Evolutionary conservation across 2,113 vertebrate genomes (phyloP).

Genomic region (Vulpes lagopus): DNA sequence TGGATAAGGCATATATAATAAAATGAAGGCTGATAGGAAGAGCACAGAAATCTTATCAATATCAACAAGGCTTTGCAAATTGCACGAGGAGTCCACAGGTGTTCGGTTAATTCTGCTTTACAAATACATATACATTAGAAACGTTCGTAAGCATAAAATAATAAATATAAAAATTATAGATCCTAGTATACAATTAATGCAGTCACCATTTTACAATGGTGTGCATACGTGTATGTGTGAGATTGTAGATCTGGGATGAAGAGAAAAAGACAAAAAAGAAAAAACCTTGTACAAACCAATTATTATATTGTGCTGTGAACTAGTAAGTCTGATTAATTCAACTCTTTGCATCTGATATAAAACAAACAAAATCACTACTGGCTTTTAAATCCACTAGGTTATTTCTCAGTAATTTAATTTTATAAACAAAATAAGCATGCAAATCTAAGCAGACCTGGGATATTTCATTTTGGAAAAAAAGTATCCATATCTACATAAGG

Average conservation of each 20-base stretch:
- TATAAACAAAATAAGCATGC: conserved; percentile 44
- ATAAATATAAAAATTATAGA: neutral
- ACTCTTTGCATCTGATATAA: neutral
- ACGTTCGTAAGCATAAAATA: neutral
- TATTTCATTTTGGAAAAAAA: neutral
- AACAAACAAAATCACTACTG: neutral
- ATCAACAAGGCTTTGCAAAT: neutral
- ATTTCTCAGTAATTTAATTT: neutral
- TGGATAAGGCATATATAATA: neutral
- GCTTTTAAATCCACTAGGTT: neutral
- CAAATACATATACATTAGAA: neutral
- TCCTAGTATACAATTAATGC: neutral
- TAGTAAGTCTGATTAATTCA: neutral
- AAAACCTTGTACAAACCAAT: neutral
- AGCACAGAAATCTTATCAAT: neutral
- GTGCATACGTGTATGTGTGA: too few relatives aligned
- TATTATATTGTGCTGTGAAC: neutral
- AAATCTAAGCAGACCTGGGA: neutral
- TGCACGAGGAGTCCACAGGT: fast-evolving
- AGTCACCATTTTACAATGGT: neutral
- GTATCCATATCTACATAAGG: neutral
- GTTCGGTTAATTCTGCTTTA: neutral
- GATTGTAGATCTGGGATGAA: neutral
- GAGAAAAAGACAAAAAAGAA: neutral
- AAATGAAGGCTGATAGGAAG: neutral